Evolutionary conservation across 2,888 invertebrate genomes (phyloP).

Genomic region (Caenorhabditis afra): DNA sequence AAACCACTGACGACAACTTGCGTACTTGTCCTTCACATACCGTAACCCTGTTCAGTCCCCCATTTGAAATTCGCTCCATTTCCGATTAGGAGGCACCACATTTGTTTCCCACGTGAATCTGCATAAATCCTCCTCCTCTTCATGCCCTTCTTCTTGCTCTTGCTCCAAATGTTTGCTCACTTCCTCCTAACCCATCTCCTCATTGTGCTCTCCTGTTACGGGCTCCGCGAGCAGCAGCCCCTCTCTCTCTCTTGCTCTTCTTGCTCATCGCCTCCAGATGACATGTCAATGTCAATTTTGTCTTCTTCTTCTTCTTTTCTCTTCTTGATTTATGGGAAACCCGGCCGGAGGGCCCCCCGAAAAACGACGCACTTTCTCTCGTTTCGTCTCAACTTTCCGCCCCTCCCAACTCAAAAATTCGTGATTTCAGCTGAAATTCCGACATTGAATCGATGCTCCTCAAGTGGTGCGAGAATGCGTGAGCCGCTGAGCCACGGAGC

Average conservation of each 20-base stretch:
- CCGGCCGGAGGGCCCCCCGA: no score
- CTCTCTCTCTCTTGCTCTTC: conserved; percentile 26
- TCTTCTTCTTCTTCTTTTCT: neutral
- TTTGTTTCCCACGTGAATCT: conserved; percentile 47
- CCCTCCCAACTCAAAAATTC: neutral
- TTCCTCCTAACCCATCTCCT: conserved; percentile 23
- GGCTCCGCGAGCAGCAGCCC: conserved; percentile 3
- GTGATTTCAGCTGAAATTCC: conserved; percentile 10
- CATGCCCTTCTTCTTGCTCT: conserved; percentile 18
- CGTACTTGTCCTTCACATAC: no score
- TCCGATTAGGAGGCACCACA: no score
- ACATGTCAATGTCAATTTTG: conserved; percentile 52
- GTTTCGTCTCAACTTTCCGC: conserved; percentile 1
- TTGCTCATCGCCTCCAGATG: conserved; percentile 42
- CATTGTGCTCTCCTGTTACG: conserved; percentile 59
- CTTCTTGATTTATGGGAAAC: conserved; percentile 44
- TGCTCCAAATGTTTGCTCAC: conserved; percentile 42
- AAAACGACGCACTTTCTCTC: neutral
- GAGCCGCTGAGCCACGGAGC: conserved; percentile 43
- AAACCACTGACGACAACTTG: neutral
- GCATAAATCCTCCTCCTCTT: conserved; percentile 39
- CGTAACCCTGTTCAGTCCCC: no score
- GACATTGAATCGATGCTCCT: conserved; percentile 9
- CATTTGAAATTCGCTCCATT: no score
- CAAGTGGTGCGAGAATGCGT: conserved; percentile 38